Conservation (phyloP, 2,113 vertebrate species). For the Chionis minor region DNA sequence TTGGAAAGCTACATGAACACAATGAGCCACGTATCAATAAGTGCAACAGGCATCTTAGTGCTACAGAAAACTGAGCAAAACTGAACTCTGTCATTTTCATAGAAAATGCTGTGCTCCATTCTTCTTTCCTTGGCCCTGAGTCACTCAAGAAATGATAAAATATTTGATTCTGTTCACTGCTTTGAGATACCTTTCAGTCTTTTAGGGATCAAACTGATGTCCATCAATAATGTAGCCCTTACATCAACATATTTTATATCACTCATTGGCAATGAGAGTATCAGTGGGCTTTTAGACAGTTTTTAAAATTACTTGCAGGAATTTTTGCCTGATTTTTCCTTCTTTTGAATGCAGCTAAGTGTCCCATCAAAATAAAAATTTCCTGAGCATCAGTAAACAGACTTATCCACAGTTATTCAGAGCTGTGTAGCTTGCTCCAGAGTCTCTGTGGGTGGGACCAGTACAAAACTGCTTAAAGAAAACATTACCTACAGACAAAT, state of each 20-base stretch:
- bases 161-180: constrained; percentile 47
- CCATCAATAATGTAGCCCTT: constrained; percentile 54
- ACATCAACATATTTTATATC: constrained; percentile 47
- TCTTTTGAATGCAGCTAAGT: not conserved
- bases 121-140: not conserved
- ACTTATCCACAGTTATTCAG: not conserved
- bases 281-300: constrained; percentile 44
- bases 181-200: constrained; percentile 50
- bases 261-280: constrained; percentile 36
- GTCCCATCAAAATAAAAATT: not conserved
- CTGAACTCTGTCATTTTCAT: constrained; percentile 34
- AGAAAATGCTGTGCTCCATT: not conserved
- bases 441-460: not conserved
- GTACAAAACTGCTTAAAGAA: not conserved
- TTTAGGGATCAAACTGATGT: constrained; percentile 60
- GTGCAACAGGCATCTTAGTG: not conserved
- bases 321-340: not conserved
- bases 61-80: not conserved
- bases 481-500: not conserved
- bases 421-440: not conserved
- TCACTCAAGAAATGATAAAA: not conserved
- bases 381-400: not conserved
- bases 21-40: not conserved
- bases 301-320: constrained; percentile 32
- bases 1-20: not conserved